Evolutionary conservation across 2,888 invertebrate genomes (phyloP).

Genomic region (Lymantria dispar): DNA sequence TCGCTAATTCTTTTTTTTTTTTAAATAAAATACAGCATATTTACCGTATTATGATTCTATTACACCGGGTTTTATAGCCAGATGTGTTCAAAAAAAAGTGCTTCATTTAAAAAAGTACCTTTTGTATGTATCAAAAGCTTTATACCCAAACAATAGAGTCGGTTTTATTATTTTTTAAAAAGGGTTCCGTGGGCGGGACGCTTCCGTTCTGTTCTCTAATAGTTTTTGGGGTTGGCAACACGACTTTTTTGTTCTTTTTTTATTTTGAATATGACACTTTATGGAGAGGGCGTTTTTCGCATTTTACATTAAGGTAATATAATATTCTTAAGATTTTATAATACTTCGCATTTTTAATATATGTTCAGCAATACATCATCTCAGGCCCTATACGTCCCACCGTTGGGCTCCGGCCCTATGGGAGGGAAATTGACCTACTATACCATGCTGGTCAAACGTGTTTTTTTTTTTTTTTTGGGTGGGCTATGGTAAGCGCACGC

Average conservation of each 20-base stretch:
- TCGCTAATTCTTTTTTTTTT: no score
- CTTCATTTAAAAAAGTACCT: slow-evolving; percentile 33
- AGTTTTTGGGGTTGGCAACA: slow-evolving; percentile 43
- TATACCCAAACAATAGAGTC: slow-evolving; percentile 33
- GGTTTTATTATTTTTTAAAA: slow-evolving; percentile 53
- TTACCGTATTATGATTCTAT: neutral
- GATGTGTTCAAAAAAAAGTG: slow-evolving; percentile 26
- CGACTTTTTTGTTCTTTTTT: slow-evolving; percentile 34
- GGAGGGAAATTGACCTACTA: no score
- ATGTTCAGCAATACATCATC: no score
- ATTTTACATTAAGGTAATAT: slow-evolving; percentile 20
- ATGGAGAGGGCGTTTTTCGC: slow-evolving; percentile 27
- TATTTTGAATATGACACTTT: slow-evolving; percentile 49
- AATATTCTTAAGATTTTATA: slow-evolving; percentile 1
- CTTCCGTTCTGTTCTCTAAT: slow-evolving; percentile 48
- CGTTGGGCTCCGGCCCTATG: no score
- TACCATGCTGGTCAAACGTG: no score
- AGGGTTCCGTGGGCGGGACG: slow-evolving; percentile 56
- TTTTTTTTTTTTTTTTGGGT: no score
- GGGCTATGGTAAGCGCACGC: no score
- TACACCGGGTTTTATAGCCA: slow-evolving; percentile 24
- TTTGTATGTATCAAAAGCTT: slow-evolving; percentile 44
- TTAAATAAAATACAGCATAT: neutral
- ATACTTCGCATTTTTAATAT: no score
- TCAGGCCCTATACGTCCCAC: no score